Percentiles rank a stretch among this genome's conserved stretches.
Conservation (phyloP, 2,113 vertebrate genomes). For the Eptatretus burgeri region DNA sequence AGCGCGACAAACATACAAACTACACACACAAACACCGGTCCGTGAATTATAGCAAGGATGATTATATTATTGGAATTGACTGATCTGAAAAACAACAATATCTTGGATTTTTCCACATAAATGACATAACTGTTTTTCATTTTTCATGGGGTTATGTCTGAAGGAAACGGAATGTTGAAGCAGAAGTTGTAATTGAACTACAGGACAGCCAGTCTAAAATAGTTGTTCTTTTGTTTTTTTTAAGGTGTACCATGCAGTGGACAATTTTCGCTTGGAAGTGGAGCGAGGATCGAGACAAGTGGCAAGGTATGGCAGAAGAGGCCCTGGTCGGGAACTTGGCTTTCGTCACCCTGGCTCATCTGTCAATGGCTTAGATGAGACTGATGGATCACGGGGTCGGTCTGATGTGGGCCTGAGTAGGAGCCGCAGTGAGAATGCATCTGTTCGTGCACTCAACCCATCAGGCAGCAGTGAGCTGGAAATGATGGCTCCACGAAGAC, state of each 20-base stretch:
- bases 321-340: neutral
- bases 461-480: constrained; percentile 54
- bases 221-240: neutral
- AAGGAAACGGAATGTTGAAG: no score
- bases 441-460: constrained; percentile 24
- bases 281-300: neutral
- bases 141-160: no score
- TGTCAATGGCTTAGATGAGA: constrained; percentile 3
- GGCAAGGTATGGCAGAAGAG: no score
- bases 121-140: no score
- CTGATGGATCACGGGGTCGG: constrained; percentile 18
- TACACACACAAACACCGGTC: no score
- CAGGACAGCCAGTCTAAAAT: no score
- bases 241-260: neutral
- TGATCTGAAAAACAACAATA: no score
- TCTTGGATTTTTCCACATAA: no score
- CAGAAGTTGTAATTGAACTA: no score
- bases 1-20: no score
- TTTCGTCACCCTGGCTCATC: neutral
- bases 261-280: neutral
- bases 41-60: no score
- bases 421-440: constrained; percentile 30
- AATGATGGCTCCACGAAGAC: constrained; percentile 50
- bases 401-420: constrained; percentile 45
- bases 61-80: no score